phyloP scores from a whole-genome alignment of 2,797 vertebrate genomes.

The Xenopus petersii region DNA sequence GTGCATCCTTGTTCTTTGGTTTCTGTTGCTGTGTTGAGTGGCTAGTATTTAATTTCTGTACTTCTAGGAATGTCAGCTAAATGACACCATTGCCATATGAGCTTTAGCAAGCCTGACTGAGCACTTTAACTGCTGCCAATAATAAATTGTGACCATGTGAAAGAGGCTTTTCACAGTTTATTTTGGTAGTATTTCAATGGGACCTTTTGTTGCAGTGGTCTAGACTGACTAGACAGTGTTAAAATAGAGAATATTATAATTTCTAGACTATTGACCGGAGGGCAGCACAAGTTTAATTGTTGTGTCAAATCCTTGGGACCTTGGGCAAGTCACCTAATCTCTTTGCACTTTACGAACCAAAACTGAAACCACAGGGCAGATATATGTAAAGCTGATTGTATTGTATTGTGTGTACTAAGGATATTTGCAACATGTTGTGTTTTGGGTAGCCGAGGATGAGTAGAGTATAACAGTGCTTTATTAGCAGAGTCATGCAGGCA shows the following conservation, averaged over 20 bases:
- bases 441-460: no score
- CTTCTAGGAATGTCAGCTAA: conserved; percentile 34
- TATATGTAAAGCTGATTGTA: no score
- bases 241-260: not conserved
- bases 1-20: conserved; percentile 13
- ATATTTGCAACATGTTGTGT: no score
- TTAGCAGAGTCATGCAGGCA: no score
- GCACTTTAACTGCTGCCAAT: conserved; percentile 42
- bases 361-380: no score
- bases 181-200: conserved; percentile 19
- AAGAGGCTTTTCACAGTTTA: conserved; percentile 41
- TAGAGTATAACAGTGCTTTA: no score
- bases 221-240: conserved; percentile 11
- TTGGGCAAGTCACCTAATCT: no score
- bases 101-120: conserved; percentile 33
- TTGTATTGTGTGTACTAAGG: no score
- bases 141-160: conserved; percentile 26
- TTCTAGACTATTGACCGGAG: not conserved
- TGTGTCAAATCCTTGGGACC: no score
- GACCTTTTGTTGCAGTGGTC: conserved; percentile 23
- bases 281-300: no score
- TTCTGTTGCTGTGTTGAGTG: conserved; percentile 12
- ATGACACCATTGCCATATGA: conserved; percentile 35
- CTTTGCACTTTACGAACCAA: no score
- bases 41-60: conserved; percentile 33